Evolutionary conservation across 2,113 vertebrate genomes (phyloP), one percentile per base, ranked within the genome.

Genomic region (Lepisosteus osseus): DNA sequence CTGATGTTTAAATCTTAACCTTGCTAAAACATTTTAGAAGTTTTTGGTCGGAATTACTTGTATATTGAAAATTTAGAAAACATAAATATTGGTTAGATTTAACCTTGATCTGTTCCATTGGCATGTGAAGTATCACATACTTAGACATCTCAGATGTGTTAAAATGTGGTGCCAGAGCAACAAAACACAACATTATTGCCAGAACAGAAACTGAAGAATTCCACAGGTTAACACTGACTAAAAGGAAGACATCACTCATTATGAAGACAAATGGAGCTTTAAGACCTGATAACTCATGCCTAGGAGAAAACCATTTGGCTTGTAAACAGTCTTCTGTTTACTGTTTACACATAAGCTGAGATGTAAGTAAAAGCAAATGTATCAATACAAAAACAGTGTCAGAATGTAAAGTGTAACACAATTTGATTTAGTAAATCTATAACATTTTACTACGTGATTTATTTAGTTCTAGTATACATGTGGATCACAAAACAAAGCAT

Each of bases 281-380:
- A 68, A 73, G 61, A 14, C 44, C 15, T 67, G 65, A 73, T 73
- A 73, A 73, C 47, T 68, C 54, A 61, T 61, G 72, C 65, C 65
- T 41, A 9, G 61, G 54, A 43, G 72, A 76, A 67, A 82, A 73
- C 68, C 74, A 76, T 77, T 79, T 75, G 78, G 75, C 84, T 83
- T 76, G 77, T 82, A 84, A 83, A 85, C 81, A 85, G 83, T 41
- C 65, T 69, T 74, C 82, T 29, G 29, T 29, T 29, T 29, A 29
- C 62, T 87, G 86, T 86, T 86, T 86, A 86, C 79, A 82, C 72
- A 83, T 79, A 84, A 70, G 61, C 63, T 54, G 57, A 63, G 69
- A 62, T 7, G 12, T 29, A 29, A 71, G 61, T 45, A 29, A 41
- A 43, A 51, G 44, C 43, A 66, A 42, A 66, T 45, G n/a, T 13